Conservation (phyloP, 2,888 invertebrate genomes). For the Drosophila vallismaia region DNA sequence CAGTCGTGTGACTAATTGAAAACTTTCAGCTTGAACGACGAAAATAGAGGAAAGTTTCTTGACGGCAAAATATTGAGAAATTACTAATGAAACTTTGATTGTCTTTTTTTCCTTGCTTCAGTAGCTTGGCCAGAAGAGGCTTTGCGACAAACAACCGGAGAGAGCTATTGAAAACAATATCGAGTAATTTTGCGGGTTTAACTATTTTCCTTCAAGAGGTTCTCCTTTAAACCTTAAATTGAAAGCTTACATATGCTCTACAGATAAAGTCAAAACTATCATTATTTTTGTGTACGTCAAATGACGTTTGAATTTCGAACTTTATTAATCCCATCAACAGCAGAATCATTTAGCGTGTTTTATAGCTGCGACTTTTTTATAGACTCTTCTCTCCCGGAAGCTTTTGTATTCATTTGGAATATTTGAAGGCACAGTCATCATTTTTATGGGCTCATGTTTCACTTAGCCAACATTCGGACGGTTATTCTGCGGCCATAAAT, state of each 20-base stretch:
- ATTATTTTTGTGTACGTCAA: not conserved
- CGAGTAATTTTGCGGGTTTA: constrained; percentile 18
- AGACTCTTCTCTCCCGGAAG: constrained; percentile 6
- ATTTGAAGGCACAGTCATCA: constrained; percentile 39
- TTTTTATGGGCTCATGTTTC: constrained; percentile 70
- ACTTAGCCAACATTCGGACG: constrained; percentile 56
- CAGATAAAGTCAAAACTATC: not conserved
- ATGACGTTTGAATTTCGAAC: constrained; percentile 9
- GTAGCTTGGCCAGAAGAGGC: constrained; percentile 6
- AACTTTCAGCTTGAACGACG: constrained; percentile 60
- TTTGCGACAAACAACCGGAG: constrained; percentile 3
- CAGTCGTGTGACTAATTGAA: constrained; percentile 75
- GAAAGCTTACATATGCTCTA: not conserved
- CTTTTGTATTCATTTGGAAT: constrained; percentile 22
- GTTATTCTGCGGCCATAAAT: constrained; percentile 55
- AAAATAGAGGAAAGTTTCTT: constrained; percentile 53
- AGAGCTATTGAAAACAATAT: constrained; percentile 21
- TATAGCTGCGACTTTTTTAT: constrained; percentile 21
- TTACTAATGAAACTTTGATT: constrained; percentile 47
- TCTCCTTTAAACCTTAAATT: not conserved
- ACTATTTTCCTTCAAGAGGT: constrained; percentile 5
- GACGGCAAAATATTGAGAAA: constrained; percentile 29
- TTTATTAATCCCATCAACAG: constrained; percentile 31
- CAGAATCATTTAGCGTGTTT: constrained; percentile 33
- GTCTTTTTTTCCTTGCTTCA: constrained; percentile 25